Percentiles rank a stretch among this genome's conserved stretches.
Evolutionary conservation across 2,888 invertebrate species (phyloP).

Genomic region (Strigamia transsilvanica): DNA sequence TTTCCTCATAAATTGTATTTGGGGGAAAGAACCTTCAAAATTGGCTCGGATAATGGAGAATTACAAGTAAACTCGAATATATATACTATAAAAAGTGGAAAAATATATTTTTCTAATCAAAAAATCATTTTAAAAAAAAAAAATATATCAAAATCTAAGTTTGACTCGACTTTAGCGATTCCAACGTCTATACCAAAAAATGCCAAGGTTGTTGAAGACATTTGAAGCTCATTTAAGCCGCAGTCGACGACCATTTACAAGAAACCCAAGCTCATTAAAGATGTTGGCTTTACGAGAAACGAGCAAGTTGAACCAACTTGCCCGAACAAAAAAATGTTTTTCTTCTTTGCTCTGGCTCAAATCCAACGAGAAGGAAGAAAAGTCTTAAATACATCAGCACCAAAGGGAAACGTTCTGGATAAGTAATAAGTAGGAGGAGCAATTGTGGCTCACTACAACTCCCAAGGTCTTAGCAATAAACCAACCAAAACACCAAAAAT

Average conservation of each 20-base stretch:
- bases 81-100: too few species aligned
- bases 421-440: background rate
- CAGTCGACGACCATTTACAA: background rate
- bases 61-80: too few species aligned
- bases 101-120: too few species aligned
- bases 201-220: too few species aligned
- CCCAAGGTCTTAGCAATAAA: background rate
- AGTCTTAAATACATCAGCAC: slow-evolving; percentile 20
- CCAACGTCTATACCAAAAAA: too few species aligned
- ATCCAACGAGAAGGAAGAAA: background rate
- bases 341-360: background rate
- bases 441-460: background rate
- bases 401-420: background rate
- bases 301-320: background rate
- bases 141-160: too few species aligned
- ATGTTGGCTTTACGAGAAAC: background rate
- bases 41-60: too few species aligned
- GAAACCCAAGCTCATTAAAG: background rate
- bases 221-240: too few species aligned
- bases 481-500: background rate
- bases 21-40: too few species aligned
- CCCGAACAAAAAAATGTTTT: background rate
- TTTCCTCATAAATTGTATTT: too few species aligned
- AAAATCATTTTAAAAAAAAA: too few species aligned
- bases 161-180: too few species aligned